Evolutionary conservation across 2,113 vertebrate genomes (phyloP).

Genomic region (Oncorhynchus masou): DNA sequence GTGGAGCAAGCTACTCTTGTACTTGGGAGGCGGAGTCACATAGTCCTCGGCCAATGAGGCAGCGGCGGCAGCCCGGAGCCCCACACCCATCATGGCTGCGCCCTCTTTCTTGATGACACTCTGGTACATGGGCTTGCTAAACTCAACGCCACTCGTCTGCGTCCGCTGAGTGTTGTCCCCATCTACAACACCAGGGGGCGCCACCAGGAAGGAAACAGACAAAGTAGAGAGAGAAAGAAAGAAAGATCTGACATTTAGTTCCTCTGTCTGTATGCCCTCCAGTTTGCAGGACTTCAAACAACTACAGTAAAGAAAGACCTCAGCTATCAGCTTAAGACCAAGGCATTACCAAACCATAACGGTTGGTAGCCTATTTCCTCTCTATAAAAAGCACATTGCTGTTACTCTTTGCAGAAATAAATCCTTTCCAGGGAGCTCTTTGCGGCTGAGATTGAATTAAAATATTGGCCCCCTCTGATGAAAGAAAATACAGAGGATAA

Average conservation of each 20-base stretch:
- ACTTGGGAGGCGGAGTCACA: conserved; percentile 87
- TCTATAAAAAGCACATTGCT: conserved; percentile 43
- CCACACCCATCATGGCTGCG: conserved; percentile 80
- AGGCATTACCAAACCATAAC: conserved; percentile 53
- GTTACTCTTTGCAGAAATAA: conserved; percentile 52
- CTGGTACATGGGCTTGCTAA: conserved; percentile 81
- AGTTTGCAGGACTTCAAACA: conserved; percentile 47
- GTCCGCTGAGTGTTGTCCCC: conserved; percentile 83
- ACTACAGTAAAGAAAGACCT: conserved; percentile 24
- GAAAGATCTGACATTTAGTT: neutral
- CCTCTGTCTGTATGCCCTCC: conserved; percentile 29
- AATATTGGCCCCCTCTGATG: conserved; percentile 56
- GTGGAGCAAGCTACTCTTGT: conserved; percentile 96
- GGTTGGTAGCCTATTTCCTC: conserved; percentile 54
- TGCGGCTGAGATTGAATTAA: conserved; percentile 56
- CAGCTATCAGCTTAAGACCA: conserved; percentile 28
- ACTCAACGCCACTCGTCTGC: conserved; percentile 79
- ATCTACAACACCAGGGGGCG: conserved; percentile 64
- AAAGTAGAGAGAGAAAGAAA: neutral
- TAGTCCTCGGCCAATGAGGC: conserved; percentile 82
- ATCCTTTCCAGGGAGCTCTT: conserved; percentile 51
- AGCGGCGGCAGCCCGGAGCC: conserved; percentile 86
- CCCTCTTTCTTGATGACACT: conserved; percentile 76
- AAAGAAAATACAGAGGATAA: conserved; percentile 58
- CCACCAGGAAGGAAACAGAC: conserved; percentile 33